Conservation (phyloP, 2,888 invertebrate species). For the Leucania comma region DNA sequence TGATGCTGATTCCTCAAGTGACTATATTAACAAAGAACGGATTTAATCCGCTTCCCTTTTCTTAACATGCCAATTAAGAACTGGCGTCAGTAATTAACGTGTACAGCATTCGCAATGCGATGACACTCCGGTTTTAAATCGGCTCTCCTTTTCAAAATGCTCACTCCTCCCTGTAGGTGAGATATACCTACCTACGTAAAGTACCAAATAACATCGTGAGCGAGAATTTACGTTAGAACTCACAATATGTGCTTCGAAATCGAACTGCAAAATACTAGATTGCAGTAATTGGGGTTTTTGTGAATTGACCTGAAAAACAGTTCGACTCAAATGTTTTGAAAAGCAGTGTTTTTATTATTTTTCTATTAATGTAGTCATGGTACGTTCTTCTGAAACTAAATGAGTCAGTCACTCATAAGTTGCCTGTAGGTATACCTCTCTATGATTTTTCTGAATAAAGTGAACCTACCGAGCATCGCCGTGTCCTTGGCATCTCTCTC, state of each 20-base stretch:
- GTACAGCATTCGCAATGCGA: constrained; percentile 8
- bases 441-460: not conserved
- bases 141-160: constrained; percentile 16
- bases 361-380: constrained; percentile 1
- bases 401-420: not conserved
- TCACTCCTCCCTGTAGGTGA: not conserved
- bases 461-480: too few species aligned
- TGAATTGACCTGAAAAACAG: constrained; percentile 18
- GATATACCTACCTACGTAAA: constrained; percentile 1
- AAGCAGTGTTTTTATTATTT: not conserved
- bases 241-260: constrained; percentile 20
- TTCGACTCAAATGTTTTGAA: constrained; percentile 6
- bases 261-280: constrained; percentile 32
- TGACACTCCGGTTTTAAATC: constrained; percentile 8
- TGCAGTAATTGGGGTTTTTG: constrained; percentile 23
- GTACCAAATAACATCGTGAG: constrained; percentile 14
- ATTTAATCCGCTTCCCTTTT: constrained; percentile 15
- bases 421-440: not conserved
- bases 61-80: constrained; percentile 22
- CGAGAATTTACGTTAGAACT: constrained; percentile 22
- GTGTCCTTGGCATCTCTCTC: too few species aligned
- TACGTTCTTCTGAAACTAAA: not conserved
- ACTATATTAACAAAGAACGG: not conserved
- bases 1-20: not conserved
- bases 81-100: constrained; percentile 15